Evolutionary conservation across 2,797 vertebrate genomes (phyloP), one percentile per base, ranked within the genome.

Genomic region (Sciaenops ocellatus): DNA sequence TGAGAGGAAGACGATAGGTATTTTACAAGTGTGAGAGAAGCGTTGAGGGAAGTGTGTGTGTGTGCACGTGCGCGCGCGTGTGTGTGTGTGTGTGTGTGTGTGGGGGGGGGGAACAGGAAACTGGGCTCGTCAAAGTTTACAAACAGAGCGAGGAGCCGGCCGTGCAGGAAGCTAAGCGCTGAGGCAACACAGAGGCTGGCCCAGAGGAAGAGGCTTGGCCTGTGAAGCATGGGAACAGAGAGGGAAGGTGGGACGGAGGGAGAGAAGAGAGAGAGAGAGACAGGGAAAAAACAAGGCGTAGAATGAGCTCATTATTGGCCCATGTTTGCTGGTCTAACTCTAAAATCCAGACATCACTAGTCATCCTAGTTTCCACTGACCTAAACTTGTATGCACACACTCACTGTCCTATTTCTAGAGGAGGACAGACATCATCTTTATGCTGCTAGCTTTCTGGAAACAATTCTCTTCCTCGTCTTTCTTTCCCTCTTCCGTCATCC

Each of bases 311-410:
- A 93, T 55, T 76, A 47, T 76, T 85, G 87, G 89, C 83, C 75
- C 76, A 79, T 69, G 81, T 80, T 73, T 69, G 60, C 81, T 79
- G 76, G 61, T 85, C 76, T 15, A 24, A 83, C 74, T 87, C 68
- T 84, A 83, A 79, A 90, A 90, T 80, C 89, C 90, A 92, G 90
- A 91, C 86, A 79, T 77, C 67, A 66, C 71, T 70, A 79, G 78
- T 93, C 90, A 90, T 92, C 84, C 77, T 20, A 88, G 57, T 92
- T 93, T 93, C 92, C 91, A 89, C 82, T 92, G 92, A 87, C 68
- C 88, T 78, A 73, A 90, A 89, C 84, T 65, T 51, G 69, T 44
- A 62, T n/a, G 66, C 79, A 57, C 80, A 77, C 54, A 70, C 82
- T 78, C 83, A 69, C 38, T 46, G 70, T 80, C 85, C 87, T 82